Percentiles rank a stretch among this genome's conserved stretches.
Evolutionary conservation across 2,113 vertebrate genomes (phyloP).

Genomic region (Gobius niger): DNA sequence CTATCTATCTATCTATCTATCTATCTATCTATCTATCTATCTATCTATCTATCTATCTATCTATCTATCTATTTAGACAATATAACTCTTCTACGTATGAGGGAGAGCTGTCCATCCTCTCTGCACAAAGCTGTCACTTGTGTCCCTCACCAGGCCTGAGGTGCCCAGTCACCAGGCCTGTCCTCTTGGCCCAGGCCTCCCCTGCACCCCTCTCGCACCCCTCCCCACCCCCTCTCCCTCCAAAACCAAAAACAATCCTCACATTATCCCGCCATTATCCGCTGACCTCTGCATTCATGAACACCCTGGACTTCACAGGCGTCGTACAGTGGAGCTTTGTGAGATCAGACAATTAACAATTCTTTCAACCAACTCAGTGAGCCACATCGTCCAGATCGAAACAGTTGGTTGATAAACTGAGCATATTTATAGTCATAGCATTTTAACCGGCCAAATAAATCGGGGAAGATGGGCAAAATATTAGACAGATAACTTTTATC

Average conservation of each 20-base stretch:
- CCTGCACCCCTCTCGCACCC: not conserved
- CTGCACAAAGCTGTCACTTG: constrained; percentile 56
- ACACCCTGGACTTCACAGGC: constrained; percentile 35
- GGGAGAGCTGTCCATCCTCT: not conserved
- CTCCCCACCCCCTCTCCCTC: not conserved
- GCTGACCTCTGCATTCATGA: constrained; percentile 54
- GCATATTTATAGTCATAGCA: constrained; percentile 3
- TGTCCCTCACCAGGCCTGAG: constrained; percentile 19
- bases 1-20: too few relatives aligned
- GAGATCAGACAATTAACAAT: constrained; percentile 58
- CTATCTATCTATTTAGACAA: not conserved
- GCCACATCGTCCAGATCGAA: constrained; percentile 24
- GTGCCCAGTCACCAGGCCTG: constrained; percentile 8
- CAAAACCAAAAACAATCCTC: constrained; percentile 51
- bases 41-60: too few relatives aligned
- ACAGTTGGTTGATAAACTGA: not conserved
- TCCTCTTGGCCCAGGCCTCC: constrained; percentile 13
- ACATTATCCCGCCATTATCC: constrained; percentile 65
- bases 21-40: too few relatives aligned
- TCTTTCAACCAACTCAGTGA: constrained; percentile 4
- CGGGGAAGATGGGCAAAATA: constrained; percentile 21
- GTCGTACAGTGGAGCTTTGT: constrained; percentile 57
- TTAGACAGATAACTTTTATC: too few relatives aligned
- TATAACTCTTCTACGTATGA: constrained; percentile 27
- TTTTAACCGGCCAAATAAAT: not conserved